A percentile compares a stretch with the other conserved stretches of the same genome.
phyloP scores from a whole-genome alignment of 1,140 invertebrate species.

The Ceratina calcarata region DNA sequence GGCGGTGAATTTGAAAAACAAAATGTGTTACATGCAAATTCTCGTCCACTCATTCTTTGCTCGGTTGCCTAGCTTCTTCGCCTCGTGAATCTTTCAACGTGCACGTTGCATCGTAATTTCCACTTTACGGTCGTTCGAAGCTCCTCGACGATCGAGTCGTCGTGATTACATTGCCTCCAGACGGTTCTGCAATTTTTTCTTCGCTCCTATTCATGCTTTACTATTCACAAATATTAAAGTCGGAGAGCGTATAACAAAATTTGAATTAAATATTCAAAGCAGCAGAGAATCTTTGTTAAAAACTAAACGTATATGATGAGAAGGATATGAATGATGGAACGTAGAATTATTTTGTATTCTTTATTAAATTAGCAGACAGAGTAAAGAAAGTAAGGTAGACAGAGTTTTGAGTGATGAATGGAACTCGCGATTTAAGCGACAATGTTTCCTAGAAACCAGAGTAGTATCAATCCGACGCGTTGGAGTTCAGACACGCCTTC shows the following conservation, averaged over 20 bases:
- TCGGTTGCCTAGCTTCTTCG: background rate
- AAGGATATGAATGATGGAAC: too few relatives aligned
- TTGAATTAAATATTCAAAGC: too few relatives aligned
- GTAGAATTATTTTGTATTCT: too few relatives aligned
- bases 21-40: constrained; percentile 17
- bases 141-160: background rate
- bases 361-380: too few relatives aligned
- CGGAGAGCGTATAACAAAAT: too few relatives aligned
- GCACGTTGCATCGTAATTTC: constrained; percentile 23
- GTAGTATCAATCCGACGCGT: background rate
- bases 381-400: background rate
- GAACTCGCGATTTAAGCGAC: background rate
- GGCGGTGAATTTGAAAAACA: background rate
- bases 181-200: too few relatives aligned
- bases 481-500: constrained; percentile 10
- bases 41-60: background rate
- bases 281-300: too few relatives aligned
- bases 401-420: background rate
- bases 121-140: background rate
- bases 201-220: too few relatives aligned
- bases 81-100: constrained; percentile 15
- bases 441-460: background rate
- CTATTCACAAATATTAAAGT: background rate
- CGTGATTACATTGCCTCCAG: constrained; percentile 19
- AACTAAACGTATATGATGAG: too few relatives aligned